These are phyloP conservation scores for Cepaea nemoralis DNA, from an alignment of 1,140 invertebrate species.

Conservation along the genomic window DNA sequence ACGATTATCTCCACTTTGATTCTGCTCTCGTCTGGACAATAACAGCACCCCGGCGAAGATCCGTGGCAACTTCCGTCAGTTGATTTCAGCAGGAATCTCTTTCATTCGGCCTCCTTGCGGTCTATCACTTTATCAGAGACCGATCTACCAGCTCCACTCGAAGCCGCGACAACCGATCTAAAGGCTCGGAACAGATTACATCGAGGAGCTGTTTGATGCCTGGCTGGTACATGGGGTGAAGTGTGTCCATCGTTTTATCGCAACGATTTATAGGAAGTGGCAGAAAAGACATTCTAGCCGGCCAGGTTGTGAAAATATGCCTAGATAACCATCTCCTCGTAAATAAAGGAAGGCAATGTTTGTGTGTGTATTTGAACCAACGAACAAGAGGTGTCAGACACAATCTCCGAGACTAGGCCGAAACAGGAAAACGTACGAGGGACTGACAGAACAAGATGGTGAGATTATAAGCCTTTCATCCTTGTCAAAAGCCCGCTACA, in stretches of 20 bases:
- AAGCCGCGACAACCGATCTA: not conserved
- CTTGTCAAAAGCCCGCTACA: not conserved
- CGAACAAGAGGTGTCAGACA: not conserved
- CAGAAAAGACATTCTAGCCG: not conserved
- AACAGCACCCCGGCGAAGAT: no score
- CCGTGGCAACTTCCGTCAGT: not conserved
- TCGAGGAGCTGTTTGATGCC: conserved; percentile 4
- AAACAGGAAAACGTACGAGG: not conserved
- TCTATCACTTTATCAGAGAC: conserved; percentile 2
- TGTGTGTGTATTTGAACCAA: not conserved
- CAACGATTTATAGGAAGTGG: not conserved
- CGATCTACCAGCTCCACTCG: not conserved
- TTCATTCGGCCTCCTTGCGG: not conserved
- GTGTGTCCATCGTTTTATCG: not conserved
- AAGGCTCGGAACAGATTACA: conserved; percentile 8
- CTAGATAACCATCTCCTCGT: not conserved
- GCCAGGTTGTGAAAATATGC: conserved; percentile 6
- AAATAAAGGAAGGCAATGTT: not conserved
- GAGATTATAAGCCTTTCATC: conserved; percentile 1
- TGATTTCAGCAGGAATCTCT: not conserved
- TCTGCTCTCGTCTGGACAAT: no score
- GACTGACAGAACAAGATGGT: not conserved
- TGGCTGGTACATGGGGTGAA: not conserved
- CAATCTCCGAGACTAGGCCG: not conserved
- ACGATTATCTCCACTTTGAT: no score